Percentiles rank a stretch among this genome's conserved stretches.
These are phyloP conservation scores for Drosophila elegans DNA, from an alignment of 1,140 invertebrate species.

Conservation along the genomic window DNA sequence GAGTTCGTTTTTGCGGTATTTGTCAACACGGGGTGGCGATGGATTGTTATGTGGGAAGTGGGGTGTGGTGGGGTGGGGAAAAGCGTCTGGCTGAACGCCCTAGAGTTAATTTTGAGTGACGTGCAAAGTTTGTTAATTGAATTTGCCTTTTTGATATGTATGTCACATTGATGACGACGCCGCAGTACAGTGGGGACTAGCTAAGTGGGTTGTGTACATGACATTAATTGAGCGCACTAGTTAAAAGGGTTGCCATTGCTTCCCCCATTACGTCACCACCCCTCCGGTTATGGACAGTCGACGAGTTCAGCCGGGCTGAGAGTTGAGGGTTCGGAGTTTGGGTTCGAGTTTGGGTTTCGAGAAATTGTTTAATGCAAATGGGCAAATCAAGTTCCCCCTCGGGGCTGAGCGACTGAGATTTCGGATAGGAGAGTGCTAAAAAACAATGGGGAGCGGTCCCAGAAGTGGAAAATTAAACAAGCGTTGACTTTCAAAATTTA, in stretches of 20 bases:
- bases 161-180: conserved; percentile 56
- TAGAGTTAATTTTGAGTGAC: conserved; percentile 81
- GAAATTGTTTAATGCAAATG: conserved; percentile 63
- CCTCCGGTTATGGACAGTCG: conserved; percentile 25
- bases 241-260: conserved; percentile 51
- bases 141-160: conserved; percentile 80
- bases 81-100: conserved; percentile 65
- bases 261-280: conserved; percentile 1
- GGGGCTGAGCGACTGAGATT: conserved; percentile 44
- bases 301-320: conserved; percentile 8
- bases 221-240: conserved; percentile 78
- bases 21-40: conserved; percentile 46
- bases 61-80: conserved; percentile 1
- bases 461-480: conserved; percentile 42
- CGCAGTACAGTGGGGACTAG: conserved; percentile 74
- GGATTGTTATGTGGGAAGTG: too few relatives aligned
- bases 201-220: conserved; percentile 83
- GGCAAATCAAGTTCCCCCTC: conserved; percentile 54
- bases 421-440: conserved; percentile 30
- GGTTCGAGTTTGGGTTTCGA: conserved; percentile 1
- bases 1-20: conserved; percentile 49
- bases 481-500: conserved; percentile 48
- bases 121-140: conserved; percentile 83
- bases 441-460: conserved; percentile 32
- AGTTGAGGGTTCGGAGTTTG: not conserved